phyloP scores from a whole-genome alignment of 2,888 invertebrate species.

The Aphidius colemani region DNA sequence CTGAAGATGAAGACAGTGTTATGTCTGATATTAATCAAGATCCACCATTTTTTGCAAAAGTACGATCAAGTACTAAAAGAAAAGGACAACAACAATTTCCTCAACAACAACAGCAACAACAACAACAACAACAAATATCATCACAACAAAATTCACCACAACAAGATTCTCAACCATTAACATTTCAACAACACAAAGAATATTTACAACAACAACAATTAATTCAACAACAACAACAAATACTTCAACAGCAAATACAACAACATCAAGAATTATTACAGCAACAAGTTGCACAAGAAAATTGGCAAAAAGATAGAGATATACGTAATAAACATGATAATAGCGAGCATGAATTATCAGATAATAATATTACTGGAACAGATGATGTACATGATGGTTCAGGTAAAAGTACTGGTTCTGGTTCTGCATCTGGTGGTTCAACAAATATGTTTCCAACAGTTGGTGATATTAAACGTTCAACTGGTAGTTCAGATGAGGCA shows the following conservation, averaged over 20 bases:
- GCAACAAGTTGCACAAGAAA: slow-evolving; percentile 52
- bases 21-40: slow-evolving; percentile 73
- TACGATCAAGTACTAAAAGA: slow-evolving; percentile 62
- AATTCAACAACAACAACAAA: slow-evolving; percentile 43
- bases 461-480: slow-evolving; percentile 73
- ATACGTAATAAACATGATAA: slow-evolving; percentile 61
- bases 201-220: slow-evolving; percentile 55
- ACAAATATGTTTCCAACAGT: slow-evolving; percentile 72
- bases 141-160: slow-evolving; percentile 36
- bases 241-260: slow-evolving; percentile 51
- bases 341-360: slow-evolving; percentile 67
- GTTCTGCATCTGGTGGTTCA: slow-evolving; percentile 64
- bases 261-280: slow-evolving; percentile 51
- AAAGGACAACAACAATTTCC: slow-evolving; percentile 40
- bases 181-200: slow-evolving; percentile 60
- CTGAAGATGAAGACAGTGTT: slow-evolving; percentile 74
- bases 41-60: slow-evolving; percentile 68
- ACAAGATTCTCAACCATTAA: slow-evolving; percentile 35
- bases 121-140: slow-evolving; percentile 33
- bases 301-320: slow-evolving; percentile 48
- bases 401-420: slow-evolving; percentile 66
- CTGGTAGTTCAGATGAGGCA: slow-evolving; percentile 67
- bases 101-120: slow-evolving; percentile 30
- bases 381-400: slow-evolving; percentile 64
- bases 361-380: slow-evolving; percentile 62